Percentiles rank a stretch among this genome's conserved stretches.
phyloP scores from a whole-genome alignment of 2,797 vertebrate species.

The Anisognathus igniventris region DNA sequence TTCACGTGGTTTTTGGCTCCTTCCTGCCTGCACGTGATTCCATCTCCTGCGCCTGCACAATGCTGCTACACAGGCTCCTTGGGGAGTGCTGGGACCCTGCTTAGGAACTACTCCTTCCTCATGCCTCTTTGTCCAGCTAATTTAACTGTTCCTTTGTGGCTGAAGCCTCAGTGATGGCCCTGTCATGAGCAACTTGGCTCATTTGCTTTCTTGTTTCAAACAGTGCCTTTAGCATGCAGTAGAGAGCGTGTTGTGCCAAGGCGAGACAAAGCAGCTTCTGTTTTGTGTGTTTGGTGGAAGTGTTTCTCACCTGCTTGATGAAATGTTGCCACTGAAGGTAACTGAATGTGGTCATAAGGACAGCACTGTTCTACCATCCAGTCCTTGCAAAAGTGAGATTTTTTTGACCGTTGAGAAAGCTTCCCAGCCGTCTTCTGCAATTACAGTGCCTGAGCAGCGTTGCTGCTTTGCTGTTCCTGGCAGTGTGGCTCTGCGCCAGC shows the following conservation, averaged over 20 bases:
- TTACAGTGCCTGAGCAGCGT: not conserved
- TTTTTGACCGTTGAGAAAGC: not conserved
- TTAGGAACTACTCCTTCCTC: not conserved
- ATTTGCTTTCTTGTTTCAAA: not conserved
- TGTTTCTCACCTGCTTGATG: slow-evolving; percentile 25
- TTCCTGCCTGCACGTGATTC: not conserved
- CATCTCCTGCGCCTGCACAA: not conserved
- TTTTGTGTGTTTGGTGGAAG: not conserved
- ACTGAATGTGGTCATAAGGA: not conserved
- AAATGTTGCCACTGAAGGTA: slow-evolving; percentile 12
- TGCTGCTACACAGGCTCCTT: slow-evolving; percentile 28
- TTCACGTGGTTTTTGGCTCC: slow-evolving; percentile 42
- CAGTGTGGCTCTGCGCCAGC: not conserved
- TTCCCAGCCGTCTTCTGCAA: not conserved
- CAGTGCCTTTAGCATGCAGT: not conserved
- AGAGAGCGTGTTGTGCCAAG: not conserved
- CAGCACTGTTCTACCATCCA: not conserved
- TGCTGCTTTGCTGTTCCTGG: not conserved
- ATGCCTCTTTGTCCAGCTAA: not conserved
- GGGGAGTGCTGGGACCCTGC: not conserved
- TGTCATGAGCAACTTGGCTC: not conserved
- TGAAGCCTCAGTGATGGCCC: not conserved
- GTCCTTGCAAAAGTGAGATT: not conserved
- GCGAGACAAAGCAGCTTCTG: not conserved
- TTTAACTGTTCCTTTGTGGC: slow-evolving; percentile 9